These are phyloP conservation scores for Ptychoptera albimana DNA, from an alignment of 2,888 invertebrate genomes.

Conservation along the genomic window DNA sequence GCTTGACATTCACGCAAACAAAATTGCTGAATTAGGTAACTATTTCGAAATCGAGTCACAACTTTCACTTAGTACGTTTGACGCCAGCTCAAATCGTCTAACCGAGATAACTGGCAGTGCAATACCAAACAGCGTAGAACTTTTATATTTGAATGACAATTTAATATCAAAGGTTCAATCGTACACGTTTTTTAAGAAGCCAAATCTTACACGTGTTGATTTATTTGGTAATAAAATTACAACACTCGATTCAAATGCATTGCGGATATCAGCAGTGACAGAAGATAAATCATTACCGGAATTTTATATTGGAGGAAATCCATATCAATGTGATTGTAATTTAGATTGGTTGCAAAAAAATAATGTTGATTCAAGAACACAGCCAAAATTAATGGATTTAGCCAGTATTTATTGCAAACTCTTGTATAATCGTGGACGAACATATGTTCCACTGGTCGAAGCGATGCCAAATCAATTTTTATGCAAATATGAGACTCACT, in stretches of 20 bases:
- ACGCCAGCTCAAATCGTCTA: slow-evolving; percentile 76
- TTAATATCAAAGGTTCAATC: slow-evolving; percentile 72
- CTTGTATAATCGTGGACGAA: slow-evolving; percentile 68
- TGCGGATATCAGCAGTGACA: slow-evolving; percentile 66
- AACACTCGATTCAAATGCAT: slow-evolving; percentile 76
- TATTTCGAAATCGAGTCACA: slow-evolving; percentile 55
- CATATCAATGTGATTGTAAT: slow-evolving; percentile 87
- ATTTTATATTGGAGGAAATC: slow-evolving; percentile 87
- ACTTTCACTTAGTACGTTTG: slow-evolving; percentile 64
- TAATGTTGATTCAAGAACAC: slow-evolving; percentile 69
- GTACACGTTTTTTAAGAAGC: slow-evolving; percentile 79
- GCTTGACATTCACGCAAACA: slow-evolving; percentile 80
- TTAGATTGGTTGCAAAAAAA: slow-evolving; percentile 91
- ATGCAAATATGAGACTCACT: slow-evolving; percentile 83
- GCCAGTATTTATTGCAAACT: slow-evolving; percentile 79
- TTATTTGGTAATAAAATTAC: slow-evolving; percentile 83
- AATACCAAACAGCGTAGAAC: slow-evolving; percentile 70
- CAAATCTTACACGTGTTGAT: slow-evolving; percentile 79
- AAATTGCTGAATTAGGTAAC: slow-evolving; percentile 65
- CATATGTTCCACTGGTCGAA: slow-evolving; percentile 69
- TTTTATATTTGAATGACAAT: slow-evolving; percentile 80
- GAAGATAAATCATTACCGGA: slow-evolving; percentile 65
- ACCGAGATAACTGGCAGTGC: slow-evolving; percentile 59
- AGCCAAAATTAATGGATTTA: slow-evolving; percentile 76
- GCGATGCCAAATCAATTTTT: slow-evolving; percentile 80